Base-by-base conservation (phyloP, 2,888 invertebrate genomes). In the Drosophila paranaensis region DNA sequence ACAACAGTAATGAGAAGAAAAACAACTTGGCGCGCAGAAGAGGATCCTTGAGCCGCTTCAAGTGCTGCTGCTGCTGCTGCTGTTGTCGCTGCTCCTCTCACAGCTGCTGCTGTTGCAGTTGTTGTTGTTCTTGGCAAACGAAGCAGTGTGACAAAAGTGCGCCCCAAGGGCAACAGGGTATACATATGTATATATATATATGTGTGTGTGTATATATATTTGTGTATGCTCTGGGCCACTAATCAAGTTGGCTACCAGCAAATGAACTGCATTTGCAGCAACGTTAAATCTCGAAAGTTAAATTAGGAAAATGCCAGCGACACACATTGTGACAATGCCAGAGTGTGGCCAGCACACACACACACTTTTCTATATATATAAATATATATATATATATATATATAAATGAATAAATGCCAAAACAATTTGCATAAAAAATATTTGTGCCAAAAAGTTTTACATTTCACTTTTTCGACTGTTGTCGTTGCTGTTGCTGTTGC, bases 381-480 rank as follows among this genome's bases (percentile, higher is more conserved):
- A 5, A 16, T n/a, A 43, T 46, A 61, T 50, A 43, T 27, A 63
- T 33, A 57, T 4, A 27, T 33, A 63, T 42, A 67, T 56, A 70
- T 69, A 70, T 81, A 75, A 82, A 87, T 76, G 74, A 84, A 85
- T 87, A 80, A 85, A 84, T 80, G 88, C 80, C 85, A 87, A 79
- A 87, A 87, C 81, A 87, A 85, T 85, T 85, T 85, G 82, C 88
- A 85, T 85, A 87, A 80, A 85, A 72, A 85, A 84, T 87, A 85
- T 82, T 87, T 87, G 82, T 84, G 75, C 81, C 76, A 82, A 81
- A 85, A 87, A 82, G 72, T 87, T 85, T 82, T 78, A 64, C 79
- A 74, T 70, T 77, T 77, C 56, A 67, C 67, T 68, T 70, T 77
- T 62, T 69, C 35, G 46, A 39, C 45, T 48, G 50, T 16, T 43